Evolutionary conservation across 1,140 invertebrate species (phyloP).

Genomic region (Pomacea maculata): DNA sequence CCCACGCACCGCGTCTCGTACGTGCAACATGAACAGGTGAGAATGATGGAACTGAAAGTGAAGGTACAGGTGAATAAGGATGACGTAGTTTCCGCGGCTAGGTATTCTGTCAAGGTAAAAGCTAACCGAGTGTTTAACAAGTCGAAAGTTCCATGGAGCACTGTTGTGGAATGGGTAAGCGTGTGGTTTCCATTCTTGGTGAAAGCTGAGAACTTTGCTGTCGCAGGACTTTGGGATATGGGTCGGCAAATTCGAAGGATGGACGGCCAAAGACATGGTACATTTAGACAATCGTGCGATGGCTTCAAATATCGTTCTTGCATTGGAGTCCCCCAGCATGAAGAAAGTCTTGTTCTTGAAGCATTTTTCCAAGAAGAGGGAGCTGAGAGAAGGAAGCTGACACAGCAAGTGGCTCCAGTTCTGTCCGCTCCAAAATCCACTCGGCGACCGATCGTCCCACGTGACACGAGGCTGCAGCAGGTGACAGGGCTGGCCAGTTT

Average conservation of each 20-base stretch:
- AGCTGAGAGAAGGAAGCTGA: not conserved
- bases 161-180: conserved; percentile 1
- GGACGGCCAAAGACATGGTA: too few species aligned
- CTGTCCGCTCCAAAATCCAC: not conserved
- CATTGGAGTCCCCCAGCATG: conserved; percentile 7
- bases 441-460: conserved; percentile 3
- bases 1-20: not conserved
- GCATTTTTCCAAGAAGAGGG: not conserved
- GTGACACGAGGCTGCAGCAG: not conserved
- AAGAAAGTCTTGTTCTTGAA: not conserved
- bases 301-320: not conserved
- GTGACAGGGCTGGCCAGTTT: not conserved
- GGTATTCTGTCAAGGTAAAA: conserved; percentile 12
- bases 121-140: not conserved
- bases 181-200: conserved; percentile 6
- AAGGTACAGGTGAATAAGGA: conserved; percentile 18
- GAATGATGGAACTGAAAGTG: conserved; percentile 11
- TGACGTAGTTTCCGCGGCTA: conserved; percentile 14
- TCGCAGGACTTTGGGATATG: not conserved
- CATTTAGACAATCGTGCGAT: too few species aligned
- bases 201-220: not conserved
- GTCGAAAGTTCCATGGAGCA: not conserved
- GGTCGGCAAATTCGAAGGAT: too few species aligned
- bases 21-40: not conserved
- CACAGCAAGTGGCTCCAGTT: not conserved